phyloP scores from a whole-genome alignment of 1,140 invertebrate genomes.

The Marisa cornuarietis region DNA sequence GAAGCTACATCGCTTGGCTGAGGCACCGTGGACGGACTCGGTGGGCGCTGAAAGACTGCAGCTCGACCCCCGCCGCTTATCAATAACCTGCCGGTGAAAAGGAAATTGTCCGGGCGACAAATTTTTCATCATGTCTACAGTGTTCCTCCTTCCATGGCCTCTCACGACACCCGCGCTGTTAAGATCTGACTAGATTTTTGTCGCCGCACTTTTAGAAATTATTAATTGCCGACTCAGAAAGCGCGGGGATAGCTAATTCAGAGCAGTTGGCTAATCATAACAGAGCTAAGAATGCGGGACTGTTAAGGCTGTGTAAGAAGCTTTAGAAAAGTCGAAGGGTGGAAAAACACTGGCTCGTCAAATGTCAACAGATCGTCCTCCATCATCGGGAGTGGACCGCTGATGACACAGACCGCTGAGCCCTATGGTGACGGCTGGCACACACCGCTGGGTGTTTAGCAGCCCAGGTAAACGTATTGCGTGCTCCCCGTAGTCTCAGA shows the following conservation, averaged over 20 bases:
- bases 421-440: not conserved
- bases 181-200: too few species aligned
- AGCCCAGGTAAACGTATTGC: not conserved
- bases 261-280: too few species aligned
- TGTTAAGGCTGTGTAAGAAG: not conserved
- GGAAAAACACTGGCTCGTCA: not conserved
- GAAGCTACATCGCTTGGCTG: not conserved
- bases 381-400: not conserved
- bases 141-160: not conserved
- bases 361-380: slow-evolving; percentile 8
- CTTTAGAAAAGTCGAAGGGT: not conserved
- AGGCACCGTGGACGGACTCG: not conserved
- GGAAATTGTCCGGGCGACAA: slow-evolving; percentile 8
- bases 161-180: too few species aligned
- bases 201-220: not conserved
- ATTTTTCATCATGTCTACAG: slow-evolving; percentile 3
- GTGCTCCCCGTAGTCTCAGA: not conserved
- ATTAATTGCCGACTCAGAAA: slow-evolving; percentile 4
- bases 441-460: not conserved
- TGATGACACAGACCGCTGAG: not conserved
- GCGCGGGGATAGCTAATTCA: too few species aligned
- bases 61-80: not conserved
- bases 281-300: not conserved
- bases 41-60: not conserved
- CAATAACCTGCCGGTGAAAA: slow-evolving; percentile 2